These are phyloP conservation scores for Brachyopa scutellaris DNA, from an alignment of 2,888 invertebrate genomes.

Conservation along the genomic window DNA sequence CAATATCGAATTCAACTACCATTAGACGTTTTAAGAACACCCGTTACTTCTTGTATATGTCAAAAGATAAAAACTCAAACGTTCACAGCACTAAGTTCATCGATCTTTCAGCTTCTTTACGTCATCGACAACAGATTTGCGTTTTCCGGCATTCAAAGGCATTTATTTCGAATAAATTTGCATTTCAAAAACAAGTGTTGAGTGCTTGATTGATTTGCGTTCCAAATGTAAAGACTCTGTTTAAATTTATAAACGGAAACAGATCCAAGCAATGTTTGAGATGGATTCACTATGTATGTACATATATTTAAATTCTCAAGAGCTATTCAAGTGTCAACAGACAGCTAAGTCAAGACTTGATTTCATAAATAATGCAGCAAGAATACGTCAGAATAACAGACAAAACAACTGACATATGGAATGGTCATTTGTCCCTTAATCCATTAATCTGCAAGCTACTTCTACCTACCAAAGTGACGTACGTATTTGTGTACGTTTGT, in stretches of 20 bases:
- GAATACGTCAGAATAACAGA: constrained; percentile 48
- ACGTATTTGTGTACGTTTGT: neutral
- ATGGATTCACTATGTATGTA: constrained; percentile 27
- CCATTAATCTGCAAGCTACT: constrained; percentile 39
- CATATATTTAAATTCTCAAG: constrained; percentile 36
- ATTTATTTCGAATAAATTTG: neutral
- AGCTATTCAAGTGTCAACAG: constrained; percentile 58
- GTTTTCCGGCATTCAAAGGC: neutral
- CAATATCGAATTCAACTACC: too few species aligned
- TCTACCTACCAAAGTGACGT: neutral
- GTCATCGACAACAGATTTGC: neutral
- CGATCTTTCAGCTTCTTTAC: neutral
- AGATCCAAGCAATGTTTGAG: neutral
- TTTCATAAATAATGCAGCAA: constrained; percentile 65
- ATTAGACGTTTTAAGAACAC: too few species aligned
- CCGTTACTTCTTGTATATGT: too few species aligned
- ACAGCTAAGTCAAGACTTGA: neutral
- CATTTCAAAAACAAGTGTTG: constrained; percentile 1
- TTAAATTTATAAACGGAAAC: constrained; percentile 18
- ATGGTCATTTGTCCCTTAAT: constrained; percentile 63
- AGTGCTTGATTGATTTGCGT: constrained; percentile 54
- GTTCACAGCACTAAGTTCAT: neutral
- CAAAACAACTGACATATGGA: constrained; percentile 40
- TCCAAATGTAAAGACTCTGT: constrained; percentile 25
- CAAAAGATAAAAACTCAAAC: too few species aligned